A percentile compares a stretch with the other conserved stretches of the same genome.
phyloP scores from a whole-genome alignment of 2,888 invertebrate genomes.

The Coenonympha arcania region DNA sequence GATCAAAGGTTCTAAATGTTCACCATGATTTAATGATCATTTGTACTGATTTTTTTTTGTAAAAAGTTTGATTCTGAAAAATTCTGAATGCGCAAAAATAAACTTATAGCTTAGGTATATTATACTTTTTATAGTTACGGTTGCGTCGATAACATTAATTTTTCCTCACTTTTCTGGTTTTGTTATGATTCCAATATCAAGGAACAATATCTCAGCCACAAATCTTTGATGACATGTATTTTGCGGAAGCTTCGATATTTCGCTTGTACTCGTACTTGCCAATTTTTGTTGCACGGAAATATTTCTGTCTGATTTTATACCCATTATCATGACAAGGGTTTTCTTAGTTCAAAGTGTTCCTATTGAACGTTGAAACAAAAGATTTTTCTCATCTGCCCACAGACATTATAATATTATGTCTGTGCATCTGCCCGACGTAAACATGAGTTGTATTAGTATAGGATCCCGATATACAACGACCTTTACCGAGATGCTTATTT shows the following conservation, averaged over 20 bases:
- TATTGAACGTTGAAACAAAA: not conserved
- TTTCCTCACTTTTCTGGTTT: slow-evolving; percentile 5
- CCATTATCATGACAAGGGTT: not conserved
- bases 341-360: not conserved
- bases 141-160: not conserved
- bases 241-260: slow-evolving; percentile 36
- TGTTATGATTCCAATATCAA: slow-evolving; percentile 13
- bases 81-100: too few relatives aligned
- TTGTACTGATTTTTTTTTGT: too few relatives aligned
- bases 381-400: too few relatives aligned
- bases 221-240: slow-evolving; percentile 48
- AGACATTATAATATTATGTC: too few relatives aligned
- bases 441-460: too few relatives aligned
- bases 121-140: not conserved
- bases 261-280: slow-evolving; percentile 1
- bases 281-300: slow-evolving; percentile 1
- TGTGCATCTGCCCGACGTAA: too few relatives aligned
- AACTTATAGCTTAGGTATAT: too few relatives aligned
- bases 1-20: too few relatives aligned
- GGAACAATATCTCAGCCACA: slow-evolving; percentile 50
- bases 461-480: too few relatives aligned
- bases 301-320: slow-evolving; percentile 2
- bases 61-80: too few relatives aligned
- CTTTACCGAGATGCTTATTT: too few relatives aligned
- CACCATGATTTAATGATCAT: too few relatives aligned